These are phyloP conservation scores for Rotaria magnacalcarata DNA, from an alignment of 2,888 invertebrate genomes.

Conservation along the genomic window DNA sequence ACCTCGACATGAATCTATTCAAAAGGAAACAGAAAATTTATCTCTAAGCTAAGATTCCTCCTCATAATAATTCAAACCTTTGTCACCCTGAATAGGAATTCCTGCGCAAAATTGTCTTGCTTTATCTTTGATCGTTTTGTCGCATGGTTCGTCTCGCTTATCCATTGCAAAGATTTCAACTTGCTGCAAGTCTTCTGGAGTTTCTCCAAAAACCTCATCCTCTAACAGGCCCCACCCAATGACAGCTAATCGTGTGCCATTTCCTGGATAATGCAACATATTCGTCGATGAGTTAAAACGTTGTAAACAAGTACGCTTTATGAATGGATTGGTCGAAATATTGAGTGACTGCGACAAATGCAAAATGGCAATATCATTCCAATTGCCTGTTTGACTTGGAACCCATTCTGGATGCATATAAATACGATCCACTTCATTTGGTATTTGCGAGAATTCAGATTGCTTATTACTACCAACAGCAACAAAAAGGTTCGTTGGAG, in stretches of 20 bases:
- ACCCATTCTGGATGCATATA: background rate
- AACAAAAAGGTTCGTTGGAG: background rate
- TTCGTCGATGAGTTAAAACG: background rate
- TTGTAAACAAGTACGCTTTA: background rate
- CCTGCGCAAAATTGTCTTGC: background rate
- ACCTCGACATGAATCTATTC: too few relatives aligned
- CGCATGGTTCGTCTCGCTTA: background rate
- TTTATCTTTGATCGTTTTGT: background rate
- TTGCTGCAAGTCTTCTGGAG: background rate
- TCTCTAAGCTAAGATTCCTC: too few relatives aligned
- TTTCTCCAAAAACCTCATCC: too few relatives aligned
- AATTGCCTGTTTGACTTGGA: background rate
- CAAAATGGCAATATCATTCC: background rate
- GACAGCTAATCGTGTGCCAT: background rate
- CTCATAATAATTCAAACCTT: background rate
- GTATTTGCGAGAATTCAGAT: background rate
- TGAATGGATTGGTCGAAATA: background rate
- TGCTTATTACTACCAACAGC: background rate
- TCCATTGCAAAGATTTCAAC: background rate
- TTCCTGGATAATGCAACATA: background rate
- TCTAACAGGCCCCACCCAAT: background rate
- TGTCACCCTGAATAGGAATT: background rate
- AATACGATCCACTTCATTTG: background rate
- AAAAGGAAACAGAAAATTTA: too few relatives aligned
- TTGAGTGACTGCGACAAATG: background rate